A percentile compares a stretch with the other conserved stretches of the same genome.
Evolutionary conservation across 2,113 vertebrate species (phyloP).

Genomic region (Macaca fascicularis): T2T-MFA8v1.1 NC_088387.1:96892001-96892500

Average conservation of each 20-base stretch:
- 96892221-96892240: not conserved
- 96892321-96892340: not conserved
- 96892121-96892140: too few species aligned
- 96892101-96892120: too few species aligned
- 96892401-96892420: too few species aligned
- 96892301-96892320: not conserved
- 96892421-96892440: not conserved
- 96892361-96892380: not conserved
- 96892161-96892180: not conserved
- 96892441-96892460: not conserved
- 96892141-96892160: not conserved
- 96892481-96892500: not conserved
- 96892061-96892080: too few species aligned
- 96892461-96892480: not conserved
- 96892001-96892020: too few species aligned
- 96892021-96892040: too few species aligned
- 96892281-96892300: not conserved
- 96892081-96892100: too few species aligned
- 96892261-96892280: not conserved
- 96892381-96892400: not conserved
- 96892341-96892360: rapidly evolving
- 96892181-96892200: not conserved
- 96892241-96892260: not conserved
- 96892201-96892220: not conserved
- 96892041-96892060: too few species aligned